These are phyloP conservation scores for Scomber colias DNA, from an alignment of 2,113 vertebrate genomes.

Conservation along the genomic window DNA sequence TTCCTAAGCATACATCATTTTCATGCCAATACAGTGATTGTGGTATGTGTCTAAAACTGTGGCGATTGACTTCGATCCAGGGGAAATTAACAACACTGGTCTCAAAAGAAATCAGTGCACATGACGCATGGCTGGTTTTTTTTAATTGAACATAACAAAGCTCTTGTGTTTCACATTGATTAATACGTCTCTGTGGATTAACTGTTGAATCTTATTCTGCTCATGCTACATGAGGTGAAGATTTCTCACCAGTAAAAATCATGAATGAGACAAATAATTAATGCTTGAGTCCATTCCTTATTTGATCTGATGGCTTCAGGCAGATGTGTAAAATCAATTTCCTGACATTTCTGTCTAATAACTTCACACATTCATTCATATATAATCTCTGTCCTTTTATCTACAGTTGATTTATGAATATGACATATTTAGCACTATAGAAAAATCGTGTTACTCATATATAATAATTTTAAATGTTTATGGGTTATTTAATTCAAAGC, in stretches of 20 bases:
- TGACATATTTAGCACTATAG: no score
- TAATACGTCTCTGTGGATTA: neutral
- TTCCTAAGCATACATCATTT: neutral
- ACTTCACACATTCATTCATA: neutral
- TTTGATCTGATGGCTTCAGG: neutral
- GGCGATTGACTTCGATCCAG: neutral
- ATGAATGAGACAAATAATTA: neutral
- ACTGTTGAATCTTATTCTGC: neutral
- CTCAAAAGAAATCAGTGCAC: neutral
- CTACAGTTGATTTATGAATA: neutral
- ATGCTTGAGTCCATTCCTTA: neutral
- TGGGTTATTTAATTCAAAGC: no score
- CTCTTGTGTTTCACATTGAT: neutral
- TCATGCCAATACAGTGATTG: neutral
- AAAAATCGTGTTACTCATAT: neutral
- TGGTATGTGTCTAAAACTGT: neutral
- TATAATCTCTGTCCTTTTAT: neutral
- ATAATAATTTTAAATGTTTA: no score
- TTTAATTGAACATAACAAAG: neutral
- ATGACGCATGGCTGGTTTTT: neutral
- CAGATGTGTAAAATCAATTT: slow-evolving; percentile 21
- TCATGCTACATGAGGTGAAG: neutral
- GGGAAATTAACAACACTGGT: neutral
- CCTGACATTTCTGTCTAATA: slow-evolving; percentile 20
- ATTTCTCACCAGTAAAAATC: neutral